phyloP scores from a whole-genome alignment of 2,797 vertebrate genomes.

The Ptychadena robeensis region DNA sequence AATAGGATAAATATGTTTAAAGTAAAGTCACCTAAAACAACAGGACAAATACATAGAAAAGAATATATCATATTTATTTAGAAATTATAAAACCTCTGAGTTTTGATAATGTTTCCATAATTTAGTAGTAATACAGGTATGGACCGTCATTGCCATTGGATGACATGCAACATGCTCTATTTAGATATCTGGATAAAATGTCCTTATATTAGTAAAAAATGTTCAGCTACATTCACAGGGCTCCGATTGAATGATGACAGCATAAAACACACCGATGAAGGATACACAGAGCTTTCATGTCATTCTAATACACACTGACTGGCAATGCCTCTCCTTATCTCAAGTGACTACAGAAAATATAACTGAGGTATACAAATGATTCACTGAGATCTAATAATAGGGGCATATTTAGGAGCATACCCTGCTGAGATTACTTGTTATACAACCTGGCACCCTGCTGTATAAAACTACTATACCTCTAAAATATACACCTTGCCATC shows the following conservation, averaged over 20 bases:
- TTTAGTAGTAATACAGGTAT: too few relatives aligned
- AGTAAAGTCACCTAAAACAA: background rate
- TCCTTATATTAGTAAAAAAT: background rate
- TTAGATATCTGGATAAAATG: background rate
- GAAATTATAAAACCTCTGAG: background rate
- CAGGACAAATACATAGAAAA: background rate
- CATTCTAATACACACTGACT: background rate
- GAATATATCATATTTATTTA: background rate
- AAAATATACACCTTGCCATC: background rate
- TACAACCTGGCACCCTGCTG: background rate
- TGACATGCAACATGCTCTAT: background rate
- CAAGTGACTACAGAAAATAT: background rate
- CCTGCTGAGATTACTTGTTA: background rate
- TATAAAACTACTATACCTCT: background rate
- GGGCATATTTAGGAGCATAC: background rate
- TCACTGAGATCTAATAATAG: background rate
- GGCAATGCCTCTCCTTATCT: background rate
- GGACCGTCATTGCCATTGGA: too few relatives aligned
- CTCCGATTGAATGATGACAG: constrained; percentile 11
- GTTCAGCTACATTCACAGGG: background rate
- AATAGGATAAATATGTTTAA: background rate
- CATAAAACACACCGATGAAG: background rate
- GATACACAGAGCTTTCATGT: background rate
- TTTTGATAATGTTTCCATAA: background rate
- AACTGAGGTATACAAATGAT: background rate